Conservation (phyloP, 2,888 invertebrate species). For the Nephrocerus scutellatus region DNA sequence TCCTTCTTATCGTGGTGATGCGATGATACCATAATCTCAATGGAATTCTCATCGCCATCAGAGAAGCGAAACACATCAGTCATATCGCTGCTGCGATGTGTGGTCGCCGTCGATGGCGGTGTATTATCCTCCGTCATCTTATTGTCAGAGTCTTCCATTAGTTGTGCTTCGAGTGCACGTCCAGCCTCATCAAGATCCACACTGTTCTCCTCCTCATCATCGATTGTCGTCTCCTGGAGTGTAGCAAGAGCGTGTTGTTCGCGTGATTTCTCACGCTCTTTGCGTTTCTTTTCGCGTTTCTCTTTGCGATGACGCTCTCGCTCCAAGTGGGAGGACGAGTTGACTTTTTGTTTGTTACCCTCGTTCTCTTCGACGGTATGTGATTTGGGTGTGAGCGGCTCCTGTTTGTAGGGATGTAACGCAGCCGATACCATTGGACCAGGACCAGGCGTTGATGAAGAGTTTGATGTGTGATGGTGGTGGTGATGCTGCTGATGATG, state of each 20-base stretch:
- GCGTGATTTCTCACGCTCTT: slow-evolving; percentile 54
- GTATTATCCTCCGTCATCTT: slow-evolving; percentile 47
- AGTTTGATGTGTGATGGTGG: no score
- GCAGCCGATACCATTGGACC: slow-evolving; percentile 45
- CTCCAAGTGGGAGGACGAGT: slow-evolving; percentile 31
- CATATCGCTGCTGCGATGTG: slow-evolving; percentile 43
- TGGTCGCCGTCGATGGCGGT: slow-evolving; percentile 41
- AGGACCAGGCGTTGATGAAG: slow-evolving; percentile 24
- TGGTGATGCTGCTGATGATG: no score
- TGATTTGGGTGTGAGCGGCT: slow-evolving; percentile 37
- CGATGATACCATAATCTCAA: slow-evolving; percentile 44
- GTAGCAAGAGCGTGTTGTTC: slow-evolving; percentile 34
- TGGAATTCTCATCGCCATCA: slow-evolving; percentile 52
- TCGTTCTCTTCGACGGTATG: slow-evolving; percentile 37
- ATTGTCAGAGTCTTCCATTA: slow-evolving; percentile 60
- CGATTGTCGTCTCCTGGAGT: slow-evolving; percentile 24
- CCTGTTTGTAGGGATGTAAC: slow-evolving; percentile 44
- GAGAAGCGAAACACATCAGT: slow-evolving; percentile 57
- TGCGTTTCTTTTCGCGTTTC: slow-evolving; percentile 59
- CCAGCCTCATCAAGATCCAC: slow-evolving; percentile 75
- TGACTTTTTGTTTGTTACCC: slow-evolving; percentile 33
- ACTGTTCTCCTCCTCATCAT: slow-evolving; percentile 60
- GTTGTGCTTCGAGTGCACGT: slow-evolving; percentile 72
- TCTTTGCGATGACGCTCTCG: slow-evolving; percentile 45
- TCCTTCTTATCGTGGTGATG: no score